These are phyloP conservation scores for Reticulitermes lucifugus DNA, from an alignment of 2,888 invertebrate species.

Conservation along the genomic window DNA sequence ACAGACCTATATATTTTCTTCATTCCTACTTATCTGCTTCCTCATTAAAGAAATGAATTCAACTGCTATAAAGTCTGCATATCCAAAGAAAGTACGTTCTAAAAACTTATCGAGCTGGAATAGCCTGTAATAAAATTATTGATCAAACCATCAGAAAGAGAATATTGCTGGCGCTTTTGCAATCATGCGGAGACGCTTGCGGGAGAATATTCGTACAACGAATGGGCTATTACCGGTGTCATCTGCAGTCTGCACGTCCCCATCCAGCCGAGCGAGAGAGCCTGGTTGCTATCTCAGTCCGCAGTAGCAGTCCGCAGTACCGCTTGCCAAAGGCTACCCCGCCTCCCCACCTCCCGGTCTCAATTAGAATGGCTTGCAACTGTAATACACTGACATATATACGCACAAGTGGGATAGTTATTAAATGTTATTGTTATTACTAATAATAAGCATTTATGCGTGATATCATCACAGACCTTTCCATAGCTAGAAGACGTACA, in stretches of 20 bases:
- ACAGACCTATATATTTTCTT: too few species aligned
- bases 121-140: constrained; percentile 7
- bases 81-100: too few species aligned
- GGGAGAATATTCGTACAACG: constrained; percentile 5
- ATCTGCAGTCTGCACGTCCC: background rate
- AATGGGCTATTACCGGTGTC: constrained; percentile 25
- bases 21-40: too few species aligned
- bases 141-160: background rate
- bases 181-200: background rate
- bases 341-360: background rate
- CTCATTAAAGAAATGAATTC: too few species aligned
- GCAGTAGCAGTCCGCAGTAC: background rate
- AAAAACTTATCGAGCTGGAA: background rate
- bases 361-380: background rate
- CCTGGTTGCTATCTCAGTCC: background rate
- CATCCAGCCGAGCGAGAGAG: background rate
- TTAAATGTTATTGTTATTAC: constrained; percentile 24
- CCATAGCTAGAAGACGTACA: too few species aligned
- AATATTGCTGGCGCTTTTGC: too few species aligned
- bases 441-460: background rate
- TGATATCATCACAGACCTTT: background rate
- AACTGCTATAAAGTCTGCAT: too few species aligned
- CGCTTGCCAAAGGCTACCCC: background rate
- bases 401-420: background rate
- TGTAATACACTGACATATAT: background rate